Evolutionary conservation across 2,888 invertebrate species (phyloP), one percentile per base, ranked within the genome.

Genomic region (Napeogenes inachia): DNA sequence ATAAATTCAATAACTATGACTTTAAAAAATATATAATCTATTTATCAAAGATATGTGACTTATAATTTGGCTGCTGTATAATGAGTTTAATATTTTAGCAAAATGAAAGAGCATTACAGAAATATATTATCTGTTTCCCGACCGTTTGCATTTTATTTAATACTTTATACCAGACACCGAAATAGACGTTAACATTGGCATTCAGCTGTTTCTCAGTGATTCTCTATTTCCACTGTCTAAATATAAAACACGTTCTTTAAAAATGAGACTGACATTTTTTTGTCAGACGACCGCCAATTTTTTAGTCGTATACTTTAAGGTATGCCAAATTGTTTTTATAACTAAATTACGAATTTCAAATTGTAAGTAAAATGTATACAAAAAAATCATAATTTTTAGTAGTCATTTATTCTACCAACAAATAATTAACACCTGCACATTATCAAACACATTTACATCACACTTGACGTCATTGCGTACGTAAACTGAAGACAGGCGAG

Each of bases 131-230:
- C 58, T 65, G 60, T 66, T 67, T 30, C 64, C 62, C 60, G 62
- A 61, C 60, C 68, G 68, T 68, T 70, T 67, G 69, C 70, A 68
- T 70, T 73, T 74, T 69, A 70, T 73, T 72, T 71, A 68, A 67
- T 69, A 66, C 71, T 77, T 78, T 76, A 77, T 77, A 78, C 73
- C 74, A 75, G 77, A 70, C 74, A 75, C 81, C 71, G 72, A 82
- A 84, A 87, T 86, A 84, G 77, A 80, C 69, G 76, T 79, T 86
- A 85, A 85, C 85, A 87, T 87, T 87, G 86, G 86, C 85, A 87
- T 89, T 87, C 85, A 84, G 76, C 80, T 79, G 81, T 82, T 82
- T 81, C 76, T 79, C 82, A 79, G 78, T 75, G 74, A 77, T 82
- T 83, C 84, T 87, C 82, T 85, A 87, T 87, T 87, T 87, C 79